Percentiles rank a stretch among this genome's conserved stretches.
phyloP scores from a whole-genome alignment of 2,113 vertebrate species.

The Odontophorus gujanensis region DNA sequence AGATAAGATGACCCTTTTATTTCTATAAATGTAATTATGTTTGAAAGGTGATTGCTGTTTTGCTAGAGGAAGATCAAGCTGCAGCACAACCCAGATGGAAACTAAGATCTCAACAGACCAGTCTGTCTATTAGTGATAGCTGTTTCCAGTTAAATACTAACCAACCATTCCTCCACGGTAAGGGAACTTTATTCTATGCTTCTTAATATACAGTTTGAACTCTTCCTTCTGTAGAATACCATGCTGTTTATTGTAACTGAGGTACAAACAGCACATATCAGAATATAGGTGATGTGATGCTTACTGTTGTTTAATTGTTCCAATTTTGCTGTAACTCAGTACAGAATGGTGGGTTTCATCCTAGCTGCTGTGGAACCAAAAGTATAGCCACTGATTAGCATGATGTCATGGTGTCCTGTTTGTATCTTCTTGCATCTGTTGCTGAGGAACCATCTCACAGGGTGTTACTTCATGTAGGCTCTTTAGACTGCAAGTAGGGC shows the following conservation, averaged over 20 bases:
- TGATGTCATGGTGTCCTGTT: neutral
- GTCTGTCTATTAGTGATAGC: constrained; percentile 86
- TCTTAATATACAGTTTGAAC: neutral
- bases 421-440: neutral
- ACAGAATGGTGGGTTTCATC: neutral
- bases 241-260: neutral
- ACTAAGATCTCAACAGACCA: constrained; percentile 70
- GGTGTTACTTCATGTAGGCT: neutral
- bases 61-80: constrained; percentile 90
- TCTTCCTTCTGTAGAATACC: neutral
- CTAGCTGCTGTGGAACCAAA: neutral
- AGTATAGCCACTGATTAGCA: neutral
- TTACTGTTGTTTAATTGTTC: neutral
- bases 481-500: neutral
- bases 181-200: constrained; percentile 34
- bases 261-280: neutral
- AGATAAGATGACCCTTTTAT: constrained; percentile 17
- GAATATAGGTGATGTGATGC: neutral
- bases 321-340: neutral
- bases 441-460: neutral
- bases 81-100: constrained; percentile 77
- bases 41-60: constrained; percentile 89
- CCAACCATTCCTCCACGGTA: constrained; percentile 90
- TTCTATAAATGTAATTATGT: constrained; percentile 49
- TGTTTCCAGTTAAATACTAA: constrained; percentile 86